A percentile compares a stretch with the other conserved stretches of the same genome.
phyloP scores from a whole-genome alignment of 92 coral and sea anemone genomes.

The Anthopleura xanthogrammica region DNA sequence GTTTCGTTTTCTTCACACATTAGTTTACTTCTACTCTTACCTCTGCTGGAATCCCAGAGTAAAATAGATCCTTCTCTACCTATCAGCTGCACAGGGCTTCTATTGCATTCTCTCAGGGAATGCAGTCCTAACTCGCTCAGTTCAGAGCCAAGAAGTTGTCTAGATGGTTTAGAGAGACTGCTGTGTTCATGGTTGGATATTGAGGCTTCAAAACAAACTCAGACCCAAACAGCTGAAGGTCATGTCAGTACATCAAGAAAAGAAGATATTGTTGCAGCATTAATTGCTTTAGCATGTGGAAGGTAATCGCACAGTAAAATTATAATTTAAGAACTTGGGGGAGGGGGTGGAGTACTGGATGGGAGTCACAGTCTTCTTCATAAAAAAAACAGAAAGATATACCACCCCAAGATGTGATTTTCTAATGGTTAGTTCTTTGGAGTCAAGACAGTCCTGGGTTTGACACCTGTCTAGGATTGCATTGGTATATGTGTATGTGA shows the following conservation, averaged over 20 bases:
- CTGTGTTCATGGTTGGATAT: conserved; percentile 76
- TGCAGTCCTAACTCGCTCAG: conserved; percentile 81
- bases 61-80: conserved; percentile 77
- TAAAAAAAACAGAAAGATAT: no score
- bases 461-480: no score
- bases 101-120: conserved; percentile 74
- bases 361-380: no score
- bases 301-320: conserved; percentile 45
- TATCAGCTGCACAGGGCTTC: conserved; percentile 71
- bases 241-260: conserved; percentile 33
- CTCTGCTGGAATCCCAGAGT: conserved; percentile 92
- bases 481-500: no score
- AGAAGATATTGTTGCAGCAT: conserved; percentile 73
- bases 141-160: conserved; percentile 71
- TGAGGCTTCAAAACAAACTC: conserved; percentile 24
- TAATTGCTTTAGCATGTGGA: conserved; percentile 90
- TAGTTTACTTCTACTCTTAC: conserved; percentile 83
- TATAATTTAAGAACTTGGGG: neutral
- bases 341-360: no score
- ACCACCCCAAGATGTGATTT: no score
- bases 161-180: conserved; percentile 74
- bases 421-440: no score
- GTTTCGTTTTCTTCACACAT: conserved; percentile 90
- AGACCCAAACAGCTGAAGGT: conserved; percentile 21
- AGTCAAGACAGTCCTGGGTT: no score